Base-by-base conservation (phyloP, 2,113 vertebrate genomes). In the Emydura subglobosa region DNA sequence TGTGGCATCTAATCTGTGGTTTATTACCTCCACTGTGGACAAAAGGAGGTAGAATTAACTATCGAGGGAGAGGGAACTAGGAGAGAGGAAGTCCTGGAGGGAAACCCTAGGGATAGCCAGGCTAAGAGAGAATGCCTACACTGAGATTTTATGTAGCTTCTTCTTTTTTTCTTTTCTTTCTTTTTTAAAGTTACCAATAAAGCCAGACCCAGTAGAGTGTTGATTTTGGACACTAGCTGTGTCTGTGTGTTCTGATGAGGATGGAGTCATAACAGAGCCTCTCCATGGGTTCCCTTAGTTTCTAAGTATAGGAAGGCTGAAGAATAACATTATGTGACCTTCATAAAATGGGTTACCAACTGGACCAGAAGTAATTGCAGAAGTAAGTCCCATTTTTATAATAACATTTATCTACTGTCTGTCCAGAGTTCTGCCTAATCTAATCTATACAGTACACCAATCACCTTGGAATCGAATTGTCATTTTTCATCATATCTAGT, bases 361-460 rank as follows among this genome's bases (percentile, higher is more conserved):
- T 96, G 95, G 96, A 96, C 94, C 94, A 97, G 96, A 97, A 97
- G 79, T 97, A 97, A 96, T 94, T 95, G 90, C 87, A 96, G 95
- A 47, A 39, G 39, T 39, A 94, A 96, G 95, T 96, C 94, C 76
- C 74, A 91, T 96, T 96, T 97, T 95, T 97, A 88, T 95, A 93
- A 93, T 91, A 94, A 97, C 91, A 91, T 96, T 95, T 97, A 92
- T 94, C 87, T 81, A 94, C 0, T 29, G 65, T 94, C 87, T 97
- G 88, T 96, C 94, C 96, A 96, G 95, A 96, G 86, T 94, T 96
- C 94, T 97, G 97, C 97, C 96, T 97, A 80, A 93, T 83, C 74
- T 65, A 87, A 89, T 92, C 76, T 83, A 31, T 83, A 86, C 21
- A 24, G 91, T 83, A 91, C 0, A 83, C 90, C 87, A 89, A 95